Conservation (phyloP, 1,140 invertebrate species). For the Mya arenaria region DNA sequence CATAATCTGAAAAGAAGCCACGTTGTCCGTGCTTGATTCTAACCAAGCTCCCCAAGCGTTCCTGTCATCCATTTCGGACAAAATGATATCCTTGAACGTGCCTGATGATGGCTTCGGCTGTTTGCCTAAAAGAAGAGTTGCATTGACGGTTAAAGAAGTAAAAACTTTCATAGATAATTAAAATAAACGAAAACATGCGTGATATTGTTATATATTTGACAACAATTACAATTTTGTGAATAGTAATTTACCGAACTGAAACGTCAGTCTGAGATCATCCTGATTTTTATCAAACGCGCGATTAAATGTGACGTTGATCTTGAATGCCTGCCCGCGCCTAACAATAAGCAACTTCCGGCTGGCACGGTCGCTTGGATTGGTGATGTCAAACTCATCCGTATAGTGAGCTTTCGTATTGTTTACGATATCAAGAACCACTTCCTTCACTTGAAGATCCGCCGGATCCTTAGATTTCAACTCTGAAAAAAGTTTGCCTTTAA, state of each 20-base stretch:
- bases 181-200: no score
- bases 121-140: conserved; percentile 86
- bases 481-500: no score
- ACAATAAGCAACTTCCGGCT: conserved; percentile 84
- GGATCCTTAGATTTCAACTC: no score
- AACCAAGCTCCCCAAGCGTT: conserved; percentile 82
- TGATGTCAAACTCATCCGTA: conserved; percentile 14
- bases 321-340: conserved; percentile 90
- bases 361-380: not conserved
- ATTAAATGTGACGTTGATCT: conserved; percentile 24
- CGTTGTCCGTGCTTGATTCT: conserved; percentile 39
- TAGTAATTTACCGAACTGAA: conserved; percentile 50
- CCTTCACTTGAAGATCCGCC: not conserved
- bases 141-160: no score
- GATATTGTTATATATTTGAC: no score
- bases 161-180: no score
- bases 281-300: conserved; percentile 18
- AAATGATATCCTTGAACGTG: conserved; percentile 88
- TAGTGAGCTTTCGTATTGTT: conserved; percentile 6
- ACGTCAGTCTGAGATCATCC: conserved; percentile 40
- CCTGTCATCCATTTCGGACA: conserved; percentile 82
- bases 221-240: no score
- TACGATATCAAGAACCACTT: conserved; percentile 10
- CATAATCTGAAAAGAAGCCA: conserved; percentile 54
- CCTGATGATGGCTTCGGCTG: conserved; percentile 91